Evolutionary conservation across 2,888 invertebrate species (phyloP).

Genomic region (Leistus spinibarbis): DNA sequence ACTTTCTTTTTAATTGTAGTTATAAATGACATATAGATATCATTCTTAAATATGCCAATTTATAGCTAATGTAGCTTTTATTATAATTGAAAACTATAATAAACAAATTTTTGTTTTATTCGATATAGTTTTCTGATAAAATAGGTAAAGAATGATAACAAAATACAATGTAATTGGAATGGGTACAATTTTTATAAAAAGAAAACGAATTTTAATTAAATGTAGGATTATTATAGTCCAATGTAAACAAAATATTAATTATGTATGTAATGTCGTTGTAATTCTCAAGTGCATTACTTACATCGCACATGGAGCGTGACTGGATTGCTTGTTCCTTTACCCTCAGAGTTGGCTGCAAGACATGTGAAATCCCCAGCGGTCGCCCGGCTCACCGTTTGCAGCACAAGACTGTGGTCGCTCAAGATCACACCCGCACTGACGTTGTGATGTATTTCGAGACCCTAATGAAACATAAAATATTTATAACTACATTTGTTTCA

Average conservation of each 20-base stretch:
- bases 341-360: constrained; percentile 83
- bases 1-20: background rate
- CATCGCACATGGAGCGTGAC: constrained; percentile 73
- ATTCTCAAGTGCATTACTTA: constrained; percentile 58
- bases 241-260: background rate
- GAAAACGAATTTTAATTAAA: background rate
- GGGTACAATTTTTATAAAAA: background rate
- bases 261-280: background rate
- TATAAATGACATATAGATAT: background rate
- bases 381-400: constrained; percentile 80
- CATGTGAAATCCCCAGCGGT: constrained; percentile 90
- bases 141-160: background rate
- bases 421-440: constrained; percentile 80
- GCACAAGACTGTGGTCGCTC: constrained; percentile 84
- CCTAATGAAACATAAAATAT: constrained; percentile 59
- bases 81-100: too few species aligned
- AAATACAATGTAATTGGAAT: background rate
- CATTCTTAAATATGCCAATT: background rate
- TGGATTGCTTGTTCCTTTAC: constrained; percentile 77
- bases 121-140: background rate
- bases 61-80: too few species aligned
- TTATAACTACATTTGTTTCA: background rate
- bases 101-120: too few species aligned
- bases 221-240: background rate
- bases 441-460: constrained; percentile 82